A percentile compares a stretch with the other conserved stretches of the same genome.
phyloP scores from a whole-genome alignment of 2,797 vertebrate species.

The Sebastes itinus region DNA sequence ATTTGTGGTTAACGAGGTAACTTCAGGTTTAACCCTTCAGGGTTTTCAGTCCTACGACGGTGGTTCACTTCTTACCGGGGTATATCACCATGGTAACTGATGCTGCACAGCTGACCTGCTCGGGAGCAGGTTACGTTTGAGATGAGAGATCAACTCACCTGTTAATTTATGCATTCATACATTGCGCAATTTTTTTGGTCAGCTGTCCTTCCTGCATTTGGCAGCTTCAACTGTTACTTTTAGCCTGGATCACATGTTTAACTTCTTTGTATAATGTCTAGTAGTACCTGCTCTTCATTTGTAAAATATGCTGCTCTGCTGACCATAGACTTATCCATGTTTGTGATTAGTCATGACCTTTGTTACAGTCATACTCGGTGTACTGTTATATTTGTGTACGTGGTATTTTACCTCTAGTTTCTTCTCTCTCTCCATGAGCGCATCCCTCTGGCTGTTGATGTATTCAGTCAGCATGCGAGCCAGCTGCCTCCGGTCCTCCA shows the following conservation, averaged over 20 bases:
- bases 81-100: too few relatives aligned
- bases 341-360: neutral
- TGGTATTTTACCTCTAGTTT: conserved; percentile 89
- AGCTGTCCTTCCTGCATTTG: too few relatives aligned
- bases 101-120: too few relatives aligned
- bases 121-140: too few relatives aligned
- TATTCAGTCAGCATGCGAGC: conserved; percentile 97
- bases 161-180: too few relatives aligned
- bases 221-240: neutral
- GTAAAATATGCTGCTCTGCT: neutral
- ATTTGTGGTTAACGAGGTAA: too few relatives aligned
- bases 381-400: neutral
- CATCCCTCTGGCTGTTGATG: conserved; percentile 95
- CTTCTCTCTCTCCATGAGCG: conserved; percentile 93
- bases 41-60: too few relatives aligned
- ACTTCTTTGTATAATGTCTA: neutral
- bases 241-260: neutral
- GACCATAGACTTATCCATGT: neutral
- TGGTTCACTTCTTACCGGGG: too few relatives aligned
- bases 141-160: too few relatives aligned
- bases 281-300: neutral
- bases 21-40: too few relatives aligned
- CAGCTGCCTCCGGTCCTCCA: conserved; percentile 97
- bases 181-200: too few relatives aligned
- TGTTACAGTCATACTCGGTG: neutral